phyloP scores from a whole-genome alignment of 2,113 vertebrate genomes.

The Stercorarius parasiticus region DNA sequence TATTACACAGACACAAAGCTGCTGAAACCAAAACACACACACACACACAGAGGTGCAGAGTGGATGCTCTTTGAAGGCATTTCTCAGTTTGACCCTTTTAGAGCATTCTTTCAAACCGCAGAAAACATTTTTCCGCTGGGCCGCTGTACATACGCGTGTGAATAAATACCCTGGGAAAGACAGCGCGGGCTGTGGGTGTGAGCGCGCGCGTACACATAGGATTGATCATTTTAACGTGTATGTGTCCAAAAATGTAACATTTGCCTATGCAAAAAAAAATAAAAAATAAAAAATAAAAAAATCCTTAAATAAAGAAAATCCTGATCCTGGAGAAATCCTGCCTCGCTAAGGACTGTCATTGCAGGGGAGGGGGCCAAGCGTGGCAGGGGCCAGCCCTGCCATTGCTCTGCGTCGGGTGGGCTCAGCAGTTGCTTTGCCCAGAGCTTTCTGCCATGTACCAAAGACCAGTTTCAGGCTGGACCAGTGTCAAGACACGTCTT shows the following conservation, averaged over 20 bases:
- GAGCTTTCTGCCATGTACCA: background rate
- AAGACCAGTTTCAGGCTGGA: background rate
- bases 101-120: background rate
- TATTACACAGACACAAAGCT: background rate
- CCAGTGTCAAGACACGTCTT: background rate
- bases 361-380: background rate
- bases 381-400: background rate
- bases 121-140: background rate
- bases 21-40: background rate
- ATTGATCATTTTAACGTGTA: background rate
- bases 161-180: background rate
- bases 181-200: background rate
- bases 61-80: background rate
- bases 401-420: accelerated
- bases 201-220: background rate
- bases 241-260: background rate
- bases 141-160: background rate
- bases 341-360: background rate
- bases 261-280: background rate
- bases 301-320: constrained; percentile 48
- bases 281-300: constrained; percentile 44
- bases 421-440: background rate
- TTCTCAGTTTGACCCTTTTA: background rate
- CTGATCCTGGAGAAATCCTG: constrained; percentile 25
- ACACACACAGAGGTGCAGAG: background rate